phyloP scores from a whole-genome alignment of 2,888 invertebrate genomes.

The Chouioia cunea region DNA sequence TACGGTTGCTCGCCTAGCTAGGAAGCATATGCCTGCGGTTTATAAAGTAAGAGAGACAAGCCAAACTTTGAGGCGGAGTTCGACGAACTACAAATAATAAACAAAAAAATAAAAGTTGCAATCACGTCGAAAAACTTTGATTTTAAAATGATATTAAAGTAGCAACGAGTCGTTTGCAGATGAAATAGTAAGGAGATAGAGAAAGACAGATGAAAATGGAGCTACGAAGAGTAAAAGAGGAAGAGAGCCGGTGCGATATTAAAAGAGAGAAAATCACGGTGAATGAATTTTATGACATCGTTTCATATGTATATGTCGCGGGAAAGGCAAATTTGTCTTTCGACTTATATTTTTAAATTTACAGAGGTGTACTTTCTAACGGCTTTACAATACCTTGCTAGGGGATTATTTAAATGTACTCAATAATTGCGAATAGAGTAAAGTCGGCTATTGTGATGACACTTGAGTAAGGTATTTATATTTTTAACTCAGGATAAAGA shows the following conservation, averaged over 20 bases:
- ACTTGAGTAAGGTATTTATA: too few species aligned
- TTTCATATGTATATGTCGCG: too few species aligned
- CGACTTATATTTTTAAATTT: too few species aligned
- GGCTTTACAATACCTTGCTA: too few species aligned
- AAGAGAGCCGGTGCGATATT: neutral
- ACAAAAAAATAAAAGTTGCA: slow-evolving; percentile 61
- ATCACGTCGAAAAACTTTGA: slow-evolving; percentile 58
- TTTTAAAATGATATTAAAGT: slow-evolving; percentile 65
- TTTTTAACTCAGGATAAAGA: too few species aligned
- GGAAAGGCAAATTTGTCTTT: too few species aligned
- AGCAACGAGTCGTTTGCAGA: slow-evolving; percentile 43
- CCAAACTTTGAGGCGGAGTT: neutral
- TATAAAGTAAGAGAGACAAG: slow-evolving; percentile 25
- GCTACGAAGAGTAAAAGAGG: slow-evolving; percentile 2
- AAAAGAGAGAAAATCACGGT: neutral
- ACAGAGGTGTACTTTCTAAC: too few species aligned
- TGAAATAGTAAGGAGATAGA: slow-evolving; percentile 7
- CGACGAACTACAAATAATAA: slow-evolving; percentile 59
- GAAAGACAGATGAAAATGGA: slow-evolving; percentile 23
- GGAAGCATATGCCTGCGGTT: slow-evolving; percentile 22
- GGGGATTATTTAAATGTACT: too few species aligned
- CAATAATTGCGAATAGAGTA: too few species aligned
- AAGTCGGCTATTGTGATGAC: too few species aligned
- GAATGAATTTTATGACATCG: too few species aligned
- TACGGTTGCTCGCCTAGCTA: neutral